Evolutionary conservation across 1,140 invertebrate species (phyloP), one percentile per base, ranked within the genome.

Genomic region (Caenorhabditis brenneri): DNA sequence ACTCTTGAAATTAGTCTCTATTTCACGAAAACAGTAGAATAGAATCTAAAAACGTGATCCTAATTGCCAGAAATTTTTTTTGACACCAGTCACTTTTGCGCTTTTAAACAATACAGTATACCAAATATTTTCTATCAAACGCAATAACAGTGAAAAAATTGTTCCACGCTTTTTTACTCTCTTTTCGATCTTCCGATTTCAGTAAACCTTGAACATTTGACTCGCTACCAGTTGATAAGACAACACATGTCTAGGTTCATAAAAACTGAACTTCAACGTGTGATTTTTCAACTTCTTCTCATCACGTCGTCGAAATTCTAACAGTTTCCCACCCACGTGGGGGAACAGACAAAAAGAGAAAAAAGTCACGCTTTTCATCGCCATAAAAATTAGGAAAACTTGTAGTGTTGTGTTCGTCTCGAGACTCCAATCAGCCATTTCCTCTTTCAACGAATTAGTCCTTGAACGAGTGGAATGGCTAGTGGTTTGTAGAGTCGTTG

Each of bases 201-300:
- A 42, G 39, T 42, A 12, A 42, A 42, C 65, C 65, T 74, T 74
- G 65, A 74, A 42, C 36, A 24, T 46, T 46, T 74, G 36, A 74
- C 15, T 46, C 22, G 10, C 36, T 65, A 39, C 60, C 24, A 58
- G 24, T 65, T 65, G 58, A 15, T 33, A 65, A 36, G 3, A 1
- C 10, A 65, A 65, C 29, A 27, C 9, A 12, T 65, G 58, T 36
- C 53, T 27, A 55, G 2, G n/a, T 16, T n/a, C 16, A n/a, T 55
- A n/a, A n/a, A n/a, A n/a, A n/a, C n/a, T n/a, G n/a, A n/a, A n/a
- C n/a, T n/a, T n/a, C n/a, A n/a, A 51, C 49, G 49, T 51, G 49
- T n/a, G 49, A n/a, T 51, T 24, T n/a, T 24, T 7, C 10, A 27
- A 27, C 22, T 55, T 5, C 9, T 7, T n/a, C 2, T n/a, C n/a